These are phyloP conservation scores for Gephyroberyx darwinii DNA, from an alignment of 2,797 vertebrate genomes.

Conservation along the genomic window DNA sequence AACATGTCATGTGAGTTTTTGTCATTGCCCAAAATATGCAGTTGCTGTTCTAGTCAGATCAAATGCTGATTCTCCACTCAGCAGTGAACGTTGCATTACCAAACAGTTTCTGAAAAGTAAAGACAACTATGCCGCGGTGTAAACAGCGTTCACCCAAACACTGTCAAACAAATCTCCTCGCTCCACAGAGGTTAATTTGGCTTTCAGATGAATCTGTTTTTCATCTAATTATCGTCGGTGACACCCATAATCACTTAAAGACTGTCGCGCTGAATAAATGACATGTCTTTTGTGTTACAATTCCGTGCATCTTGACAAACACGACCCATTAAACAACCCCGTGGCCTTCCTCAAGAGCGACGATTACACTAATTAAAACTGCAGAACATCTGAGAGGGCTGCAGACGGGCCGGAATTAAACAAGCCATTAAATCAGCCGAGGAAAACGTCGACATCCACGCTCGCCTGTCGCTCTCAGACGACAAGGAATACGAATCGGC, in stretches of 20 bases:
- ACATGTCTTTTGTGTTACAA: conserved; percentile 81
- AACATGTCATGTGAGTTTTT: conserved; percentile 39
- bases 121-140: conserved; percentile 49
- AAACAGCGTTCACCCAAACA: conserved; percentile 71
- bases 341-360: conserved; percentile 79
- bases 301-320: conserved; percentile 85
- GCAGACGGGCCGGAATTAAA: conserved; percentile 76
- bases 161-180: conserved; percentile 77
- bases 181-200: conserved; percentile 74
- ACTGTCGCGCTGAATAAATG: conserved; percentile 76
- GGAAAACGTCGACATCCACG: conserved; percentile 76
- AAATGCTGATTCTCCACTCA: conserved; percentile 16
- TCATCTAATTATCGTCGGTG: conserved; percentile 80
- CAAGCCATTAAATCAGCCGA: conserved; percentile 81
- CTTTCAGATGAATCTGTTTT: conserved; percentile 77
- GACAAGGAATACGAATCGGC: conserved; percentile 1
- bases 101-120: conserved; percentile 14
- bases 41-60: conserved; percentile 43
- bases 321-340: conserved; percentile 80
- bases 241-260: conserved; percentile 79
- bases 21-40: conserved; percentile 1
- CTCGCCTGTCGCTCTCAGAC: conserved; percentile 60
- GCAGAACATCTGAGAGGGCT: conserved; percentile 80
- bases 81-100: conserved; percentile 25
- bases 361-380: conserved; percentile 85